These are phyloP conservation scores for Drosophila seclusa DNA, from an alignment of 2,888 invertebrate genomes.

Conservation along the genomic window DNA sequence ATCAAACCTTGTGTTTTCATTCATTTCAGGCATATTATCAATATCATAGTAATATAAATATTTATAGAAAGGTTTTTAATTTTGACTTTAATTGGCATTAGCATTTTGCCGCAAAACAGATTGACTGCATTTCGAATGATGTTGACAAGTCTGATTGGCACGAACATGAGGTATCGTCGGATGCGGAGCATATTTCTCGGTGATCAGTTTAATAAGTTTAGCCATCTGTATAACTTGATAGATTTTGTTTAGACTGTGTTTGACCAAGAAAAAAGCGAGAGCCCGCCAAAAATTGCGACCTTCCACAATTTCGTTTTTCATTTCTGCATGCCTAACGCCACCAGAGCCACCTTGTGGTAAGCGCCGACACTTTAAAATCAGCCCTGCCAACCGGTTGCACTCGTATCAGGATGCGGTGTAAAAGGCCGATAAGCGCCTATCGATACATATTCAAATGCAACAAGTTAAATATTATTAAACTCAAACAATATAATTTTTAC, in stretches of 20 bases:
- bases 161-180: background rate
- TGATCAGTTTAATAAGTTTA: background rate
- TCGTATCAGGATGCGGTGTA: background rate
- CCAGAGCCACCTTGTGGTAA: background rate
- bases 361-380: background rate
- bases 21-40: background rate
- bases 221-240: background rate
- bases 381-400: background rate
- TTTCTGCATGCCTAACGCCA: background rate
- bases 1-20: constrained; percentile 13
- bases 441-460: background rate
- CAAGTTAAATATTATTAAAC: background rate
- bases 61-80: background rate
- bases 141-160: background rate
- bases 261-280: background rate
- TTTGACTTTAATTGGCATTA: background rate
- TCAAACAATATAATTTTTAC: background rate
- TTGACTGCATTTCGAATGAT: background rate
- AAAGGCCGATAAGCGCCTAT: background rate
- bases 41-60: background rate
- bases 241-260: background rate
- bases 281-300: background rate
- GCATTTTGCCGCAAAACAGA: background rate
- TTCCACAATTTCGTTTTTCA: background rate
- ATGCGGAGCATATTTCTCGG: background rate